These are phyloP conservation scores for Drosophila histrio DNA, from an alignment of 2,888 invertebrate species.

Conservation along the genomic window DNA sequence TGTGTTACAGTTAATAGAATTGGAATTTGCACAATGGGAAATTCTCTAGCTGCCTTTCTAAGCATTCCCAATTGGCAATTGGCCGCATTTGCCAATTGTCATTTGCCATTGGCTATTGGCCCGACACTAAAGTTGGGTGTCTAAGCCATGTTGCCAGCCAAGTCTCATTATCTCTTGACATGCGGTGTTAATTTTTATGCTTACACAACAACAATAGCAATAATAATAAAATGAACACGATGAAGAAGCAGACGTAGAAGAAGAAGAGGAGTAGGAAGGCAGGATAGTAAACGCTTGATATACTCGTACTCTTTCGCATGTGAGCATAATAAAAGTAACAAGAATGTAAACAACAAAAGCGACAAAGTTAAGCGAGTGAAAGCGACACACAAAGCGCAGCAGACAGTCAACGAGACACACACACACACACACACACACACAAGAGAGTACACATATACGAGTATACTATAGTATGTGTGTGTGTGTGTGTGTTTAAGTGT, in stretches of 20 bases:
- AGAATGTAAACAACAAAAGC: constrained; percentile 57
- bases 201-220: constrained; percentile 4
- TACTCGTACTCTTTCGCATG: constrained; percentile 2
- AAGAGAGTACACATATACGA: not conserved
- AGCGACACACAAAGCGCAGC: constrained; percentile 48
- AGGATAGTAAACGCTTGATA: constrained; percentile 37
- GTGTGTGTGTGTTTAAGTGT: constrained; percentile 31
- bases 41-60: not conserved
- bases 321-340: constrained; percentile 50
- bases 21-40: not conserved
- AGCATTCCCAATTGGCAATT: constrained; percentile 1
- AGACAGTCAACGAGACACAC: constrained; percentile 39
- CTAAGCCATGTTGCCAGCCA: constrained; percentile 11
- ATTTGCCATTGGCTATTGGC: constrained; percentile 1
- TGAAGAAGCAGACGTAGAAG: not conserved
- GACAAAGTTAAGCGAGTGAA: constrained; percentile 52
- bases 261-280: not conserved
- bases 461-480: constrained; percentile 7
- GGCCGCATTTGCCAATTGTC: not conserved
- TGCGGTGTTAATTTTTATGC: constrained; percentile 60
- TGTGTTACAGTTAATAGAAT: not conserved
- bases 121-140: not conserved
- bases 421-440: constrained; percentile 7
- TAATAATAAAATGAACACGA: constrained; percentile 10
- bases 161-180: constrained; percentile 50